A percentile compares a stretch with the other conserved stretches of the same genome.
Evolutionary conservation across 1,140 invertebrate species (phyloP).

Genomic region (Archivesica marissinica): DNA sequence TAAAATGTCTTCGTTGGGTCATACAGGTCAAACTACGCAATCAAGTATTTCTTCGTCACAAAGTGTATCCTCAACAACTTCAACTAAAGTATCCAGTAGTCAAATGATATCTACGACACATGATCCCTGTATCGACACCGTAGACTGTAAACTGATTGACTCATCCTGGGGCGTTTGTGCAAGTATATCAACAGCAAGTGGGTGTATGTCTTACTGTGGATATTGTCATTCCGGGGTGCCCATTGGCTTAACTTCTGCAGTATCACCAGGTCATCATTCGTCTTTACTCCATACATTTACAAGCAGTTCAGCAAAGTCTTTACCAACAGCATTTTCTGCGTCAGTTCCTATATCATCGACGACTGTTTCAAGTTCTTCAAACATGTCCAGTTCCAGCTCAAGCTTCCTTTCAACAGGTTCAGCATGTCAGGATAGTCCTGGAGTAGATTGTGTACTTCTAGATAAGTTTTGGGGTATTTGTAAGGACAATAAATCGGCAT

Average conservation of each 20-base stretch:
- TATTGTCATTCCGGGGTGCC: not conserved
- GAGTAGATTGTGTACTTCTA: constrained; percentile 9
- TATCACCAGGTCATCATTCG: not conserved
- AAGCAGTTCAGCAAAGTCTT: not conserved
- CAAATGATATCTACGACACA: not conserved
- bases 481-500: constrained; percentile 13
- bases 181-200: not conserved
- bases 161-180: constrained; percentile 5
- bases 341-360: not conserved
- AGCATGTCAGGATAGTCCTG: constrained; percentile 3
- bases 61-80: not conserved
- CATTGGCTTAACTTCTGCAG: not conserved
- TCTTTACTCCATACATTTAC: not conserved
- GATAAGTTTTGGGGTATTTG: constrained; percentile 31
- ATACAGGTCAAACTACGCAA: not conserved
- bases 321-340: not conserved
- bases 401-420: not conserved
- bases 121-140: not conserved
- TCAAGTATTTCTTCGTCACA: not conserved
- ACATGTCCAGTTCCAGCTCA: not conserved
- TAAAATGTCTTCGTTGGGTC: not conserved
- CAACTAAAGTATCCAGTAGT: not conserved
- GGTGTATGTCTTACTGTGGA: constrained; percentile 8
- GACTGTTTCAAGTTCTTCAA: not conserved
- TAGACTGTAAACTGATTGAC: constrained; percentile 18